Conservation (phyloP, 2,797 vertebrate genomes). For the Acanthiza pusilla region DNA sequence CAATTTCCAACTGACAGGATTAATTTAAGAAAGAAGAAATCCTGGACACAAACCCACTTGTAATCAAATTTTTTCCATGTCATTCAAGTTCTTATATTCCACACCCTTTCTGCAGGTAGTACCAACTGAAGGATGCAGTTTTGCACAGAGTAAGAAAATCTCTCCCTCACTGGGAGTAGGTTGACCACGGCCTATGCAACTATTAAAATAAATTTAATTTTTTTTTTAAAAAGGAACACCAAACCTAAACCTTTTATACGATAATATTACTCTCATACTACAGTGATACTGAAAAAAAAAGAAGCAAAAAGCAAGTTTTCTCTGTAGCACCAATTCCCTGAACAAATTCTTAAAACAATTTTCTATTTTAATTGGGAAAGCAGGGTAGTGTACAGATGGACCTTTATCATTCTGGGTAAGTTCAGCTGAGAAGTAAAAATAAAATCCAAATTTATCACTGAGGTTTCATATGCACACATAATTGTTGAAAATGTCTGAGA, state of each 20-base stretch:
- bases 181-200: fast-evolving
- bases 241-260: background rate
- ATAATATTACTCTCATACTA: background rate
- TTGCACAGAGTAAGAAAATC: background rate
- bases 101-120: background rate
- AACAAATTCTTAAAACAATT: background rate
- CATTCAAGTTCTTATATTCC: background rate
- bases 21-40: background rate
- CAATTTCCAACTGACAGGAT: background rate
- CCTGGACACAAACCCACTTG: background rate
- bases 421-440: background rate
- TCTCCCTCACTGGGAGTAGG: background rate
- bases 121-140: background rate
- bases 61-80: background rate
- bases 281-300: background rate
- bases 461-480: background rate
- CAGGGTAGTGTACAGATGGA: background rate
- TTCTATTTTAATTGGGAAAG: background rate
- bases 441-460: background rate
- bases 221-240: too few relatives aligned
- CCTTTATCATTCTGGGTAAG: background rate
- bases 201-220: background rate
- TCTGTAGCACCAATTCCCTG: background rate
- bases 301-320: background rate
- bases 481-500: background rate